Conservation (phyloP, 2,113 vertebrate genomes). For the Bettongia penicillata region DNA sequence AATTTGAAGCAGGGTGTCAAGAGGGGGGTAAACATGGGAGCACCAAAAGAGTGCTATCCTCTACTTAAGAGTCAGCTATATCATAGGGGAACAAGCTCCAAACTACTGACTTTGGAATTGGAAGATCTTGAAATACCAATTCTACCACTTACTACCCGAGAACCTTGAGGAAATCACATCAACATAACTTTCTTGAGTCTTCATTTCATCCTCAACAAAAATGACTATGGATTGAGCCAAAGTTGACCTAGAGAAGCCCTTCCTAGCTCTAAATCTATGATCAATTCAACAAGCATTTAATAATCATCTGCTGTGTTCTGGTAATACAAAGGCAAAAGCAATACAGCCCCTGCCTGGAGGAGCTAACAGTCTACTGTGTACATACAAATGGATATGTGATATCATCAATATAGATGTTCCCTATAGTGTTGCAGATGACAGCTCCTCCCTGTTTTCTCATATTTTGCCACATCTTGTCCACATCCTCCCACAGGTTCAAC, state of each 20-base stretch:
- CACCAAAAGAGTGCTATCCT: no score
- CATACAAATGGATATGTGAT: background rate
- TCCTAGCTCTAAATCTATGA: background rate
- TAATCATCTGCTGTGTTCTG: background rate
- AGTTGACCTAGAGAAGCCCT: no score
- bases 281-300: background rate
- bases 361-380: background rate
- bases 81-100: background rate
- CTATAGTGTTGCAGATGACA: background rate
- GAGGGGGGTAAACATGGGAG: background rate
- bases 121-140: background rate
- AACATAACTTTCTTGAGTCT: background rate
- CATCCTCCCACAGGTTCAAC: background rate
- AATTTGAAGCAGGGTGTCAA: background rate
- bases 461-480: background rate
- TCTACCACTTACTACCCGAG: background rate
- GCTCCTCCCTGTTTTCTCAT: background rate
- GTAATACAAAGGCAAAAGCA: no score
- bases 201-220: background rate
- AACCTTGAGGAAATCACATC: background rate
- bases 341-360: background rate
- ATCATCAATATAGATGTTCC: background rate
- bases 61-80: background rate
- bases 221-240: background rate
- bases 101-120: background rate